Evolutionary conservation across 2,888 invertebrate species (phyloP), one percentile per base, ranked within the genome.

Genomic region (Aspidiotus rigidus): DNA sequence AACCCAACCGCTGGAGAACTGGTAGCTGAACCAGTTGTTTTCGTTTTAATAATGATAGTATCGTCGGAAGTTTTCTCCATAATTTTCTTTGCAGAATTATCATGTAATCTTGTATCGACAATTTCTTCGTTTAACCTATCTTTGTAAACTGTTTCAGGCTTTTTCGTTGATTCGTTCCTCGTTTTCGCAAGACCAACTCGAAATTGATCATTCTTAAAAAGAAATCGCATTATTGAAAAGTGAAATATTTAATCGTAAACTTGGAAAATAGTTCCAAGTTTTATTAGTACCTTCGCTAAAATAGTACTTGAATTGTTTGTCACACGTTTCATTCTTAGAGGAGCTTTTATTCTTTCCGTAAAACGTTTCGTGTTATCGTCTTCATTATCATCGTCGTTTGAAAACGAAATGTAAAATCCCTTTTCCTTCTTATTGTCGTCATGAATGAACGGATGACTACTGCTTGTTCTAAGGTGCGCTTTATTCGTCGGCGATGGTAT

Each of bases 391-490:
- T 77, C 86, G 70, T 90, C 90, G 77, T 89, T 87, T 77, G 93
- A 93, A 77, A 96, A 93, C 64, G 93, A 90, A 76, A 96, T 92
- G 79, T 95, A 95, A 80, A 96, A 96, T 42, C 91, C 90, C 78
- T 91, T 90, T 77, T 90, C 89, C 28, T 73, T 72, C 49, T 67
- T 71, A 40, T 70, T 70, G 17, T 64, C 62, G 49, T 71, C 70
- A 17, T 59, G 64, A 77, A 86, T 88, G 80, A 90, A 88, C 71
- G 89, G 87, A 77, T 86, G 86, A 66, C 86, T 81, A 72, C 84
- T 84, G 74, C 82, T 80, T 72, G 85, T 69, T 59, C 71, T 70
- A 28, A 71, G 62, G 10, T 69, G 64, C 82, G 70, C 71, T 2
- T 90, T 90, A 71, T 90, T 81, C 63, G 91, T 91, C 16, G 93